Evolutionary conservation across 1,140 invertebrate species (phyloP), one percentile per base, ranked within the genome.

Genomic region (Platyscapa corneri): DNA sequence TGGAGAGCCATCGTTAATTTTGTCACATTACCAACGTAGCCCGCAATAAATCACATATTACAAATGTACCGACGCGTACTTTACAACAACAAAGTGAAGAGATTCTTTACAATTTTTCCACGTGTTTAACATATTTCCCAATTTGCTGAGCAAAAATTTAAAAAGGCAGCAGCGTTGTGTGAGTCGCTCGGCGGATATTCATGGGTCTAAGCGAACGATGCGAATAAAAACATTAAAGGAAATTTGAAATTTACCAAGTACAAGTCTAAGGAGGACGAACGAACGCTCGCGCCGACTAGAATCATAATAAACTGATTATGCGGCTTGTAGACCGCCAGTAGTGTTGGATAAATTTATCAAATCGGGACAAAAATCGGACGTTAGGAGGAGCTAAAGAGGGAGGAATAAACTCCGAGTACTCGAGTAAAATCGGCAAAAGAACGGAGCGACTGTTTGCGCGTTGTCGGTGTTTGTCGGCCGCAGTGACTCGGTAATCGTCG

Each of bases 401-500:
- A 39, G n/a, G n/a, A n/a, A n/a, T n/a, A n/a, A n/a, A n/a, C n/a
- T n/a, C n/a, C n/a, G n/a, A n/a, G n/a, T n/a, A n/a, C n/a, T n/a
- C n/a, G n/a, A n/a, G n/a, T n/a, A n/a, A n/a, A 12, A 46, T 46
- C 42, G 5, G 42, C 42, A 5, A 46, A 7, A 12, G 42, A 5
- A 7, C 12, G 5, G 49, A 74, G 23, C 20, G 67, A 60, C 7
- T 34, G 30, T 60, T 49, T 60, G 37, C 74, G 70, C 37, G 53
- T 27, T 60, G n/a, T n/a, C 34, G 16, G 42, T 12, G 12, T 12
- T 30, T 39, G 67, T 42, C 42, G n/a, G 82, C 6, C 37, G 20
- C 70, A 18, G 3, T 65, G 82, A 83, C 82, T 39, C 77, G 74
- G 60, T 84, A 86, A 86, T 87, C 83, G 82, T 79, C 86, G 56